These are phyloP conservation scores for Numenius arquata DNA, from an alignment of 2,113 vertebrate species.

Conservation along the genomic window DNA sequence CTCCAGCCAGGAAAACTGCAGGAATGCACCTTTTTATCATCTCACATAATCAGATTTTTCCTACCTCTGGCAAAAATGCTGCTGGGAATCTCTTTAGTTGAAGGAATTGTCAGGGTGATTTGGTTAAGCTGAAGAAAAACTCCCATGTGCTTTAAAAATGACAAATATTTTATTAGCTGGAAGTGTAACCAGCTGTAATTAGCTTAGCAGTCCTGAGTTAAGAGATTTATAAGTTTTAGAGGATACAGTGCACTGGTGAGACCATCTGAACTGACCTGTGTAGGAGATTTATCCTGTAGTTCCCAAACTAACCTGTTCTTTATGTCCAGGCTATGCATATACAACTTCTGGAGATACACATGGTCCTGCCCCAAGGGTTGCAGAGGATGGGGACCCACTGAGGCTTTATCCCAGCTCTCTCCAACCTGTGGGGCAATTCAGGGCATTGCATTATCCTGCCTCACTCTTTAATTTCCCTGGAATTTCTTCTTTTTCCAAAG, in stretches of 20 bases:
- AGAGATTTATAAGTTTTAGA: conserved; percentile 40
- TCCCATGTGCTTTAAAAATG: conserved; percentile 2
- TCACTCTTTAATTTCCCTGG: background rate
- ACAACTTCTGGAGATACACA: background rate
- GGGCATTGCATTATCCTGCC: background rate
- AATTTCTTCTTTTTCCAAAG: conserved; percentile 64
- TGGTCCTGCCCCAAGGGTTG: background rate
- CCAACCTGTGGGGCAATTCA: no score
- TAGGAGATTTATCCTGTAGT: background rate
- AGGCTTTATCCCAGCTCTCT: background rate
- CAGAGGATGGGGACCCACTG: background rate
- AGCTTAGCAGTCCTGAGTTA: conserved; percentile 18
- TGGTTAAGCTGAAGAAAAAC: conserved; percentile 56
- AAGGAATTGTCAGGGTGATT: conserved; percentile 33
- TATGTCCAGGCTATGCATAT: background rate
- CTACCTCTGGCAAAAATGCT: background rate
- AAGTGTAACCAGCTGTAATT: conserved; percentile 45
- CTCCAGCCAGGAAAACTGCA: background rate
- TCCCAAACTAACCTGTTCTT: background rate
- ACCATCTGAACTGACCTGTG: background rate
- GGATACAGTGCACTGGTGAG: background rate
- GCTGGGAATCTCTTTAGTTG: conserved; percentile 24
- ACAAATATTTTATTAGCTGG: conserved; percentile 54
- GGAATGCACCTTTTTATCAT: background rate
- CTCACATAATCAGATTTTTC: background rate